These are phyloP conservation scores for Drosophila prolongata DNA, from an alignment of 2,888 invertebrate species.

Conservation along the genomic window DNA sequence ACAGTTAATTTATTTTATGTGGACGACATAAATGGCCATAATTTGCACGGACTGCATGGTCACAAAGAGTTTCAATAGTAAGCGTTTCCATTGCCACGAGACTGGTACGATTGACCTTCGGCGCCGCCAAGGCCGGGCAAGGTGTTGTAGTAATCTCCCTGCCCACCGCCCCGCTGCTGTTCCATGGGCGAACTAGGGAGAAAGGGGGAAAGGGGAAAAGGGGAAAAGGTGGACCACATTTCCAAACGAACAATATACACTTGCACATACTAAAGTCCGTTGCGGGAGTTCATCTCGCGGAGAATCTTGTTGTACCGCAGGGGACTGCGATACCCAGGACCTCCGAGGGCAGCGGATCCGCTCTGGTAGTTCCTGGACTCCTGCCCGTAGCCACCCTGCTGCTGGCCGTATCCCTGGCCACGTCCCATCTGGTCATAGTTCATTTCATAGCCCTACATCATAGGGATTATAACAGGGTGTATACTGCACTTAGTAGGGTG, in stretches of 20 bases:
- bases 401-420: slow-evolving; percentile 38
- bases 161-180: slow-evolving; percentile 47
- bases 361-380: slow-evolving; percentile 48
- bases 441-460: slow-evolving; percentile 23
- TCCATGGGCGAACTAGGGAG: slow-evolving; percentile 55
- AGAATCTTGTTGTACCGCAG: slow-evolving; percentile 60
- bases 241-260: not conserved
- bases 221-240: no score
- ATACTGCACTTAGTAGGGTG: no score
- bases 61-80: slow-evolving; percentile 15
- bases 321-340: slow-evolving; percentile 66
- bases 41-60: not conserved
- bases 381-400: slow-evolving; percentile 47
- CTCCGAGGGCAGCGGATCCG: slow-evolving; percentile 56
- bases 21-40: not conserved
- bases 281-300: slow-evolving; percentile 68
- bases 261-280: slow-evolving; percentile 61
- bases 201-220: no score
- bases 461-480: no score
- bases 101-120: slow-evolving; percentile 37
- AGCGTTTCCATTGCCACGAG: slow-evolving; percentile 10
- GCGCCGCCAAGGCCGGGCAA: slow-evolving; percentile 57
- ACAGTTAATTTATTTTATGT: slow-evolving; percentile 1
- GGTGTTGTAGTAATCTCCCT: slow-evolving; percentile 63
- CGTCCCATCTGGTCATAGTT: slow-evolving; percentile 21